Base-by-base conservation (phyloP, 2,113 vertebrate species). In the Semnornis frantzii region DNA sequence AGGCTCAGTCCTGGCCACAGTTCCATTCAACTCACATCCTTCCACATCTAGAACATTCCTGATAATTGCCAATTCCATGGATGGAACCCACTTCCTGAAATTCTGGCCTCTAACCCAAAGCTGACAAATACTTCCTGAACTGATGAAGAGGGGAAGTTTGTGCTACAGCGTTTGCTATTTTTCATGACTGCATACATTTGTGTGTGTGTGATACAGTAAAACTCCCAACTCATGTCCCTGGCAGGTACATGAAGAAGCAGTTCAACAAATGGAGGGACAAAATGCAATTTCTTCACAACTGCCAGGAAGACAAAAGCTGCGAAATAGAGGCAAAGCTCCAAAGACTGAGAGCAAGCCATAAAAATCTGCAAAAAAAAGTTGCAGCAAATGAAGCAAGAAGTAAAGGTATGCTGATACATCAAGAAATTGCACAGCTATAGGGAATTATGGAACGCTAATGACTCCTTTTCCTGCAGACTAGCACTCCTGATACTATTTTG, bases 261-360 rank as follows among this genome's bases (percentile, higher is more conserved):
- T 92, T 99, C 85, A 95, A 96, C 6, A 80, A 42, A 54, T 96
- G 96, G 98, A 98, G 96, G 83, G 87, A 97, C 30, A 94, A 98
- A n/a, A 90, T 98, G 50, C 97, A 97, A 93, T 97, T 98, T 37
- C 97, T 98, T 66, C 97, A 97, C 6, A 75, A 94, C 52, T 79
- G 83, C 72, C 97, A 99, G 82, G 97, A 98, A 95, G 97, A 98
- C 83, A 97, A 95, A 94, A 98, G 89, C 57, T 90, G 90, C 13
- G 91, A 96, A 91, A 96, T 98, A 94, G 98, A 99, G 94, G 96
- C 96, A 66, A 98, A 97, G 78, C 95, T 99, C 95, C 97, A 97
- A 39, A 92, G 92, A 2, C 95, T 99, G 84, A 97, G 58, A 58
- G 79, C 89, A 58, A 97, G 97, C 80, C 98, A 98, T 84, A 58